Conservation (phyloP, 2,113 vertebrate genomes). For the Channa maculata region DNA sequence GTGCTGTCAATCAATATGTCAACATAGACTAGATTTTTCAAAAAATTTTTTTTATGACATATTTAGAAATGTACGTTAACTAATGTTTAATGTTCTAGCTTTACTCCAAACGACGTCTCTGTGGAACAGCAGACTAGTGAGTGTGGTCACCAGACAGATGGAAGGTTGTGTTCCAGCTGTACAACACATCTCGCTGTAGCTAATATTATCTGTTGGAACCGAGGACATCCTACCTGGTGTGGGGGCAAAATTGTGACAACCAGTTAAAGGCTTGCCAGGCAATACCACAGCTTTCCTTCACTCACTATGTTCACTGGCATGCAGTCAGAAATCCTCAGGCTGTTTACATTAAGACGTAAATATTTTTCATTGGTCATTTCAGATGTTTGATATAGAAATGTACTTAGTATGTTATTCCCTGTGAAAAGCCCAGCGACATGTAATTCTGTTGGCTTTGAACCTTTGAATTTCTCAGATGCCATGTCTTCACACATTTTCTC, state of each 20-base stretch:
- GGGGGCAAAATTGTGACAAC: constrained; percentile 61
- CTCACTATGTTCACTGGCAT: constrained; percentile 45
- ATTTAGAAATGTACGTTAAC: no score
- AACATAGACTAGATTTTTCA: no score
- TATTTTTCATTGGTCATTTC: background rate
- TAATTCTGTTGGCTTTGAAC: constrained; percentile 2
- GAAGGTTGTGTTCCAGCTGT: constrained; percentile 45
- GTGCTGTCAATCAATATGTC: no score
- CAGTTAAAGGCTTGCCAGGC: constrained; percentile 63
- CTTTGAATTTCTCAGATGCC: constrained; percentile 39
- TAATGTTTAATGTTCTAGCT: background rate
- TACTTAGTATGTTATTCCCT: background rate
- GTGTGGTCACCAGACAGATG: constrained; percentile 38
- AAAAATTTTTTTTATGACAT: no score
- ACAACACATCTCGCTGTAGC: constrained; percentile 54
- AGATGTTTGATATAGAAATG: background rate
- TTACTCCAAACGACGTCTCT: background rate
- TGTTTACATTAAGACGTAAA: background rate
- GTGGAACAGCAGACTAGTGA: background rate
- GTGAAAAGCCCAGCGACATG: background rate
- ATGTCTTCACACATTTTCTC: constrained; percentile 23
- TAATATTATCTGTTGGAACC: constrained; percentile 82
- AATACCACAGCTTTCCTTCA: constrained; percentile 76
- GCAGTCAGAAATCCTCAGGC: background rate
- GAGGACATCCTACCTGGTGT: constrained; percentile 68